These are phyloP conservation scores for Litocranius walleri DNA, from an alignment of 2,113 vertebrate species.

Conservation along the genomic window DNA sequence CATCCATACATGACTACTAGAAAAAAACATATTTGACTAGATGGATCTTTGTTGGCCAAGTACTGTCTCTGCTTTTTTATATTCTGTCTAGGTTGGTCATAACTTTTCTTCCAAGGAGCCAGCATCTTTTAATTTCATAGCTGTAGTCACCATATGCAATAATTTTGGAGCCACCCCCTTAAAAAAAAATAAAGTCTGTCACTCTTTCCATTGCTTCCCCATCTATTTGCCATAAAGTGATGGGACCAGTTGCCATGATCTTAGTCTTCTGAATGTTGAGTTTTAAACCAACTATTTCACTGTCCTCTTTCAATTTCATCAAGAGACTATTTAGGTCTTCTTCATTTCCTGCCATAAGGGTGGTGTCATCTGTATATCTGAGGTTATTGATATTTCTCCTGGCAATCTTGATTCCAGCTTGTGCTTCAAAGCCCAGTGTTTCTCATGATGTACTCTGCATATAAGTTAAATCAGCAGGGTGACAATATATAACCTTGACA, in stretches of 20 bases:
- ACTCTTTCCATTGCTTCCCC: not conserved
- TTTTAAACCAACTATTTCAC: not conserved
- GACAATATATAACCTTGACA: not conserved
- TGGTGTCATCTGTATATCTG: not conserved
- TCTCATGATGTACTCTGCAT: not conserved
- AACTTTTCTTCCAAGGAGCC: not conserved
- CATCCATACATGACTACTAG: not conserved
- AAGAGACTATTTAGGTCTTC: not conserved
- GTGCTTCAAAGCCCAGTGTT: not conserved
- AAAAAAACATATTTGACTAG: not conserved
- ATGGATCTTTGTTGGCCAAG: not conserved
- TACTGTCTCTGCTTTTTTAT: not conserved
- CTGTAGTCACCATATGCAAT: not conserved
- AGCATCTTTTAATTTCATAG: not conserved
- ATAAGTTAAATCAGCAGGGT: not conserved
- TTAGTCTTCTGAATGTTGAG: not conserved
- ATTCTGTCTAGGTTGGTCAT: not conserved
- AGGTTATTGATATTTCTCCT: not conserved
- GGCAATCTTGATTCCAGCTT: not conserved
- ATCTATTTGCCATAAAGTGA: not conserved
- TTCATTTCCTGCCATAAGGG: not conserved
- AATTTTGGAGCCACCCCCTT: rapidly evolving
- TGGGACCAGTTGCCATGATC: not conserved
- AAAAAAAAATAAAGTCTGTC: not conserved
- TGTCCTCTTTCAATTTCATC: not conserved